These are phyloP conservation scores for Lutraria rhynchaena DNA, from an alignment of 1,140 invertebrate species.

Conservation along the genomic window DNA sequence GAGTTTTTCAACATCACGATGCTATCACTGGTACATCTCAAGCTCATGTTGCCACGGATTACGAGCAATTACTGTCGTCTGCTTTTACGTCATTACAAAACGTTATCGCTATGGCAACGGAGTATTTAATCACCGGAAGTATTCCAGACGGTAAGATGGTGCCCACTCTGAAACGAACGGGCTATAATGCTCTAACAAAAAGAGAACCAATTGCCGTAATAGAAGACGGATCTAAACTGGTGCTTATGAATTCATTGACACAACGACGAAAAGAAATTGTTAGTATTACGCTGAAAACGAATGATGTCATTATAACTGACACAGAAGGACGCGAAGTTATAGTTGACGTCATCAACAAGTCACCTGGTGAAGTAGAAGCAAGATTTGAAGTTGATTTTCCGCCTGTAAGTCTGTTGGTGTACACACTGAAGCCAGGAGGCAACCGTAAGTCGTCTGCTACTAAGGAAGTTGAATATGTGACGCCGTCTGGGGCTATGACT, in stretches of 20 bases:
- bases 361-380: background rate
- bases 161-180: slow-evolving; percentile 4
- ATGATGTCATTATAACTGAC: slow-evolving; percentile 9
- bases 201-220: slow-evolving; percentile 2
- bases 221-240: slow-evolving; percentile 9
- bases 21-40: slow-evolving; percentile 97
- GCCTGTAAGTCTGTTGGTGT: slow-evolving; percentile 32
- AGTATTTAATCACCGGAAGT: background rate
- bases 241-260: slow-evolving; percentile 54
- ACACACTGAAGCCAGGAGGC: background rate
- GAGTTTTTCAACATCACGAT: slow-evolving; percentile 96
- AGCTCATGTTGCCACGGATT: slow-evolving; percentile 65
- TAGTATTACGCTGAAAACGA: slow-evolving; percentile 10
- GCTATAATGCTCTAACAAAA: slow-evolving; percentile 30
- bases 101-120: slow-evolving; percentile 1
- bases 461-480: background rate
- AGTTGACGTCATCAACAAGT: background rate
- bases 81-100: slow-evolving; percentile 20
- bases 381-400: slow-evolving; percentile 48
- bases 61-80: slow-evolving; percentile 35
- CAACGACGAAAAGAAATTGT: slow-evolving; percentile 46
- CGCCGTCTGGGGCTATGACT: background rate
- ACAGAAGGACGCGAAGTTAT: slow-evolving; percentile 1
- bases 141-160: background rate
- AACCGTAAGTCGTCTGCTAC: background rate